Percentiles rank a stretch among this genome's conserved stretches.
phyloP scores from a whole-genome alignment of 2,797 vertebrate genomes.

The Euthynnus affinis region DNA sequence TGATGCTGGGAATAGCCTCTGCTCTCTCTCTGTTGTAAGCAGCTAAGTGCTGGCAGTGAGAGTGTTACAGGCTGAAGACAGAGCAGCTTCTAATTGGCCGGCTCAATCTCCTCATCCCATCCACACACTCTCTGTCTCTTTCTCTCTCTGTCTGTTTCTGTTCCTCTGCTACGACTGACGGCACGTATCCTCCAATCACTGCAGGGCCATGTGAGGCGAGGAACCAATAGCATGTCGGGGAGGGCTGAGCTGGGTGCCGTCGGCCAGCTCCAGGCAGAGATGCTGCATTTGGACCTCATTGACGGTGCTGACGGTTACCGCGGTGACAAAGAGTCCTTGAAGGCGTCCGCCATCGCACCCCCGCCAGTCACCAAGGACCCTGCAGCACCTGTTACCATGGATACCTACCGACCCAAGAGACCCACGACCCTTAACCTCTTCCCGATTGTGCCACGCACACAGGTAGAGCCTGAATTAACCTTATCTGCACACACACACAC shows the following conservation, averaged over 20 bases:
- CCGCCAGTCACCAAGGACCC: conserved; percentile 74
- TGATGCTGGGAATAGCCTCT: conserved; percentile 23
- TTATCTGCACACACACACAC: conserved; percentile 1
- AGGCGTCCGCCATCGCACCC: conserved; percentile 79
- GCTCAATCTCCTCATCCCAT: conserved; percentile 71
- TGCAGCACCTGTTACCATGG: conserved; percentile 85
- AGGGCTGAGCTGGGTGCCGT: conserved; percentile 88
- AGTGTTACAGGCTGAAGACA: conserved; percentile 64
- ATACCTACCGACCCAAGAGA: conserved; percentile 94
- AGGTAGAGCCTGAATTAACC: conserved; percentile 83
- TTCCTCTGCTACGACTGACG: conserved; percentile 58
- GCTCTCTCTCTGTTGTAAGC: conserved; percentile 41
- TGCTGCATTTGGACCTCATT: conserved; percentile 96
- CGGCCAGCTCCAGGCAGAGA: conserved; percentile 93
- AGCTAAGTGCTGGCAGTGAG: conserved; percentile 57
- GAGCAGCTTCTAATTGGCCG: conserved; percentile 77
- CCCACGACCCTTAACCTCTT: conserved; percentile 97
- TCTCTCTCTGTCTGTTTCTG: conserved; percentile 30
- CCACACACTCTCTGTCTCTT: conserved; percentile 27
- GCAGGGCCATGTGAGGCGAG: conserved; percentile 90
- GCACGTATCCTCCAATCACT: conserved; percentile 71
- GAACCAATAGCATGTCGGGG: conserved; percentile 84
- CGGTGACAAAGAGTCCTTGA: conserved; percentile 78
- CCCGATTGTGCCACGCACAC: conserved; percentile 94
- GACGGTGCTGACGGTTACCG: conserved; percentile 90